Conservation (phyloP, 2,888 invertebrate species). For the Clusia tigrina region DNA sequence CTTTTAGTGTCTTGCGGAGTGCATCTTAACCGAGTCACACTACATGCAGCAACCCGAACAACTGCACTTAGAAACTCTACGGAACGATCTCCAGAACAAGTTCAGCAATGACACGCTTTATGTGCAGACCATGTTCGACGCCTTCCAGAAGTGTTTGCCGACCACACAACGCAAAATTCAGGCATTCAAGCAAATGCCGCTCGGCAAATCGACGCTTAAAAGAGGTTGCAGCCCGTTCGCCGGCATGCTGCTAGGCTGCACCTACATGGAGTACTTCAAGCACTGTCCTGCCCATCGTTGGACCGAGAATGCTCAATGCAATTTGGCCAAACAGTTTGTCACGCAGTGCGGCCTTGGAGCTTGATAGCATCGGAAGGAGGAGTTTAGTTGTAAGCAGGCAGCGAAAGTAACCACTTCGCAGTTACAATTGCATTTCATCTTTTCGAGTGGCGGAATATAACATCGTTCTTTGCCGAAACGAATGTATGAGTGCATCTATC, state of each 20-base stretch:
- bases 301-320: slow-evolving; percentile 53
- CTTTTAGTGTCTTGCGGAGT: slow-evolving; percentile 59
- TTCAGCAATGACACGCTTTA: slow-evolving; percentile 53
- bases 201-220: slow-evolving; percentile 30
- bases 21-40: slow-evolving; percentile 53
- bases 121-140: slow-evolving; percentile 50
- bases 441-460: too few species aligned
- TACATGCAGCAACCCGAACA: slow-evolving; percentile 47
- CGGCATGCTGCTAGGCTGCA: slow-evolving; percentile 59
- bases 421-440: too few species aligned
- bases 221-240: slow-evolving; percentile 57
- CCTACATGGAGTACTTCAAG: slow-evolving; percentile 62
- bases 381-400: too few species aligned
- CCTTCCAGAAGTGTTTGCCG: slow-evolving; percentile 54
- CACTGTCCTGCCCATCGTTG: slow-evolving; percentile 60
- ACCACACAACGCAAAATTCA: slow-evolving; percentile 48
- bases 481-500: too few species aligned
- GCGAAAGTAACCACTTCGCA: too few species aligned
- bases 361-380: too few species aligned
- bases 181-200: slow-evolving; percentile 41
- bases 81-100: slow-evolving; percentile 45
- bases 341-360: slow-evolving; percentile 55
- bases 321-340: slow-evolving; percentile 56
- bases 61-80: slow-evolving; percentile 45
- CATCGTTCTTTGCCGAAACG: too few species aligned